These are phyloP conservation scores for Leptinotarsa haldemani DNA, from an alignment of 2,888 invertebrate genomes.

Conservation along the genomic window DNA sequence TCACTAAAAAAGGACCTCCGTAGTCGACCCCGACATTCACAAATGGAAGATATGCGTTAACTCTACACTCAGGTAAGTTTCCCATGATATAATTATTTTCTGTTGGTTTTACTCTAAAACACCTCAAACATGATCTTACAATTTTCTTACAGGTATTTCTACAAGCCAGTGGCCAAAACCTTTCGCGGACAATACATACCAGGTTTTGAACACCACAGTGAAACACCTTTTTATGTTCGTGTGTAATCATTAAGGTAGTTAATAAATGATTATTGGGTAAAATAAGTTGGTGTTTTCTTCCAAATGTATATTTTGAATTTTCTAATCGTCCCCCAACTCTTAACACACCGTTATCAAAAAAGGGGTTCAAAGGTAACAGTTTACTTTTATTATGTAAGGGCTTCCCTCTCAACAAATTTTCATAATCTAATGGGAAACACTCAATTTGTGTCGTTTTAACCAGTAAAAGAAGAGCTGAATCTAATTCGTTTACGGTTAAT, in stretches of 20 bases:
- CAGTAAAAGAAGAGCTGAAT: constrained; percentile 5
- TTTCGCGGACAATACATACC: constrained; percentile 40
- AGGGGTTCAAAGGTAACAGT: constrained; percentile 30
- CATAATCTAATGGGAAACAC: constrained; percentile 26
- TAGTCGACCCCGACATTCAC: constrained; percentile 50
- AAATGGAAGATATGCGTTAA: constrained; percentile 47
- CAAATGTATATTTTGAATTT: constrained; percentile 32
- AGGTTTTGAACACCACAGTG: constrained; percentile 40
- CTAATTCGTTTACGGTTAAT: constrained; percentile 23
- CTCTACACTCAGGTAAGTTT: constrained; percentile 46
- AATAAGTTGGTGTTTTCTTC: constrained; percentile 29
- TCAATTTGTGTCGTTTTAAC: constrained; percentile 27
- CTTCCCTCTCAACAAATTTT: constrained; percentile 10
- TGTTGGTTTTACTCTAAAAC: constrained; percentile 45
- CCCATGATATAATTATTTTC: constrained; percentile 48
- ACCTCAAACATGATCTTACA: constrained; percentile 43
- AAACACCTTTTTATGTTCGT: constrained; percentile 37
- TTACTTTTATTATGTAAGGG: constrained; percentile 24
- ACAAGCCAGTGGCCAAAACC: constrained; percentile 51
- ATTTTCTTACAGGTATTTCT: constrained; percentile 46
- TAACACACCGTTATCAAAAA: constrained; percentile 25
- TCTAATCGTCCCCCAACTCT: constrained; percentile 36
- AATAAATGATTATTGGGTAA: constrained; percentile 35
- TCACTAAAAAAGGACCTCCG: constrained; percentile 50
- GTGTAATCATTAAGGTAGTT: constrained; percentile 37